A percentile compares a stretch with the other conserved stretches of the same genome.
phyloP scores from a whole-genome alignment of 2,113 vertebrate species.

The Hepsetus odoe region DNA sequence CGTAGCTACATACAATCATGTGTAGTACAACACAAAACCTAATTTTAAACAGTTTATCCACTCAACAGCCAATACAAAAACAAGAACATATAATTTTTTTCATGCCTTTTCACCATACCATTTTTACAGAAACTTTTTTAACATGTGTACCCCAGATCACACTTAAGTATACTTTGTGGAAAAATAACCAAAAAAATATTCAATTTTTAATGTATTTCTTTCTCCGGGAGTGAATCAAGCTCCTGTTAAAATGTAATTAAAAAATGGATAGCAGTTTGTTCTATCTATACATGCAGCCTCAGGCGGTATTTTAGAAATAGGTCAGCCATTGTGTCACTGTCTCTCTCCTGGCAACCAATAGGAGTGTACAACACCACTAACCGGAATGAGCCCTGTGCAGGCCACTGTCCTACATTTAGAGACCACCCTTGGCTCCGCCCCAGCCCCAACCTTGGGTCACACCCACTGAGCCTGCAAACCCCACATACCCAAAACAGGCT shows the following conservation, averaged over 20 bases:
- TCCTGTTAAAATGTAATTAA: conserved; percentile 85
- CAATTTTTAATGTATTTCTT: too few relatives aligned
- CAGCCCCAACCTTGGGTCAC: conserved; percentile 53
- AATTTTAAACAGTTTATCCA: too few relatives aligned
- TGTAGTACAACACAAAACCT: background rate
- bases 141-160: conserved; percentile 37
- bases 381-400: conserved; percentile 75
- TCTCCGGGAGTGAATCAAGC: conserved; percentile 70
- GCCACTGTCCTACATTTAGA: conserved; percentile 81
- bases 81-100: too few relatives aligned
- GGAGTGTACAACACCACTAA: conserved; percentile 78
- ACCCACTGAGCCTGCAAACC: conserved; percentile 56
- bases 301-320: conserved; percentile 77
- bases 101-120: conserved; percentile 19
- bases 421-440: conserved; percentile 60
- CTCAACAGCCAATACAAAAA: too few relatives aligned
- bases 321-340: conserved; percentile 81
- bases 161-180: conserved; percentile 57
- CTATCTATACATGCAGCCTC: conserved; percentile 77
- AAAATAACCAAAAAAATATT: conserved; percentile 54
- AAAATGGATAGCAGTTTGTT: conserved; percentile 78
- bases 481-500: conserved; percentile 3
- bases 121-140: conserved; percentile 42
- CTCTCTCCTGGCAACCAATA: conserved; percentile 72
- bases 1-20: background rate